These are phyloP conservation scores for Zonotrichia leucophrys DNA, from an alignment of 2,113 vertebrate species.

Conservation along the genomic window DNA sequence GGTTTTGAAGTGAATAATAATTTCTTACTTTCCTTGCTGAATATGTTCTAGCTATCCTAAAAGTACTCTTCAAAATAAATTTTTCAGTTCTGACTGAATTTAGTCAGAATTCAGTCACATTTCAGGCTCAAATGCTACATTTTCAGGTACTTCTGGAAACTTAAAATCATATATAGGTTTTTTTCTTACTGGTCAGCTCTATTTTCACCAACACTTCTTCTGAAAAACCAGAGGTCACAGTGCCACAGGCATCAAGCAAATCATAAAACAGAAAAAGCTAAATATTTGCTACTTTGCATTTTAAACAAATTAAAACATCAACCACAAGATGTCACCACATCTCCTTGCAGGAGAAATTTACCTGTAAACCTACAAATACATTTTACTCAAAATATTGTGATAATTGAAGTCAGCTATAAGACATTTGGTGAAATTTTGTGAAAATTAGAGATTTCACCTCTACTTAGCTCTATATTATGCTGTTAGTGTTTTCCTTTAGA, in stretches of 20 bases:
- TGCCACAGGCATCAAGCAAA: background rate
- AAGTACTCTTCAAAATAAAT: background rate
- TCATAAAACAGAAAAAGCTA: background rate
- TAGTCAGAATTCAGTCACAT: background rate
- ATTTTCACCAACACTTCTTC: background rate
- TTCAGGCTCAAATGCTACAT: background rate
- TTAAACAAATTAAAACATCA: background rate
- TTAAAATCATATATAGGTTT: background rate
- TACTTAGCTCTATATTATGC: background rate
- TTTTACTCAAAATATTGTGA: background rate
- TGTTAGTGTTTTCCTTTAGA: background rate
- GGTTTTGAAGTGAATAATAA: background rate
- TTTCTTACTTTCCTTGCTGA: background rate
- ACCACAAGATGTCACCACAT: conserved; percentile 69
- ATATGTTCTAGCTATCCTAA: background rate
- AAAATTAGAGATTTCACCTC: background rate
- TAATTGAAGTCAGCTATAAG: background rate
- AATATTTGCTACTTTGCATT: background rate
- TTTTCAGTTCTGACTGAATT: background rate
- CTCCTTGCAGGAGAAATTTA: background rate
- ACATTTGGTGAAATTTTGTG: background rate
- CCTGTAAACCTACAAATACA: background rate
- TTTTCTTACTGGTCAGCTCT: background rate
- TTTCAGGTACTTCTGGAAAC: background rate
- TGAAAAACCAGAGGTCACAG: background rate